phyloP scores from a whole-genome alignment of 2,797 vertebrate genomes.

The Eospalax fontanierii region DNA sequence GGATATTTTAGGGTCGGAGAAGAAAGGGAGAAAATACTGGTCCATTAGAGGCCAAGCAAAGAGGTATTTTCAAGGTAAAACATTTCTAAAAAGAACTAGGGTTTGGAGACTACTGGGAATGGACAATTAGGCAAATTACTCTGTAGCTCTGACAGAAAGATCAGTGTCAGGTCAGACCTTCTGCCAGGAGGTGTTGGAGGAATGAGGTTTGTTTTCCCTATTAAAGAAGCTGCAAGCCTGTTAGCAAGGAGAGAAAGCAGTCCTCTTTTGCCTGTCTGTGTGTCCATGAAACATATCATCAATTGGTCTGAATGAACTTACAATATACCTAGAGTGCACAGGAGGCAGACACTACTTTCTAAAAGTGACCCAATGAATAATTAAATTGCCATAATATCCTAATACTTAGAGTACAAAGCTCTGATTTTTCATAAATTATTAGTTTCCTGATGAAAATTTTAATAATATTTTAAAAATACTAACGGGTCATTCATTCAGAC shows the following conservation, averaged over 20 bases:
- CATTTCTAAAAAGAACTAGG: slow-evolving; percentile 6
- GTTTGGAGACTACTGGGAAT: background rate
- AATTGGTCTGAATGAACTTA: background rate
- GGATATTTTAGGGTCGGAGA: background rate
- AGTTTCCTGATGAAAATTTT: background rate
- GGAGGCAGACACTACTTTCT: slow-evolving; percentile 57
- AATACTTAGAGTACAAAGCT: background rate
- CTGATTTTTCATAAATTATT: background rate
- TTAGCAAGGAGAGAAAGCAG: background rate
- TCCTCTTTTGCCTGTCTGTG: background rate
- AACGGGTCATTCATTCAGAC: background rate
- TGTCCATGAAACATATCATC: background rate
- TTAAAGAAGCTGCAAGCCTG: background rate
- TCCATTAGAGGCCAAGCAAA: background rate
- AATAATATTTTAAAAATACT: background rate
- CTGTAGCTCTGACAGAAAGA: background rate
- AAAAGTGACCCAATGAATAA: slow-evolving; percentile 29
- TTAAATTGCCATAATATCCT: slow-evolving; percentile 3
- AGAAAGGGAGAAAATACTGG: background rate
- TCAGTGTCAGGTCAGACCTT: background rate
- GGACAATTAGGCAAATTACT: background rate
- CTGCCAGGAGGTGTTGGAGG: too few species aligned
- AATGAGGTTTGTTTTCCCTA: background rate
- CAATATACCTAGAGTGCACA: slow-evolving; percentile 35
- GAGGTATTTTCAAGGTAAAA: slow-evolving; percentile 62